phyloP scores from a whole-genome alignment of 2,797 vertebrate genomes.

The Pseudochaenichthys georgianus region DNA sequence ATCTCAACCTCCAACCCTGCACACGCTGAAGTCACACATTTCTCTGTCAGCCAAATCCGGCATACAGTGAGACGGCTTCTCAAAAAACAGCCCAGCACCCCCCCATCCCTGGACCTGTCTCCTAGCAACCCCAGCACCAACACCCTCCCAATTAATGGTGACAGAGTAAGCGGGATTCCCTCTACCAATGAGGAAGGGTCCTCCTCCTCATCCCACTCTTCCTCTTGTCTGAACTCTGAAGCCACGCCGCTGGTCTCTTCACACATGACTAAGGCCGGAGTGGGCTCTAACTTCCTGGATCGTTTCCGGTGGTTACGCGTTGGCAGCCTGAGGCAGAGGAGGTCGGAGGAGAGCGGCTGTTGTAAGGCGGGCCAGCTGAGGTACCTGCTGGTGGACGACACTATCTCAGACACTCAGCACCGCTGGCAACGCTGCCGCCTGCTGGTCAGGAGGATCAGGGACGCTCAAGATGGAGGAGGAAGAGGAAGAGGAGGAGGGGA shows the following conservation, averaged over 20 bases:
- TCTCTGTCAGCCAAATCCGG: slow-evolving; percentile 88
- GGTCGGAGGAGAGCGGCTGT: slow-evolving; percentile 84
- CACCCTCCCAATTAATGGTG: slow-evolving; percentile 49
- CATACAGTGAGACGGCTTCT: slow-evolving; percentile 88
- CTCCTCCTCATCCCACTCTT: slow-evolving; percentile 62
- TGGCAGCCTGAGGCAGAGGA: slow-evolving; percentile 79
- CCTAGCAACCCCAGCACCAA: slow-evolving; percentile 56
- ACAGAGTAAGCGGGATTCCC: slow-evolving; percentile 72
- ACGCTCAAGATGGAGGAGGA: slow-evolving; percentile 57
- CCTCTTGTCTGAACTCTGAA: slow-evolving; percentile 60
- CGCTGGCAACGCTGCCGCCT: slow-evolving; percentile 94
- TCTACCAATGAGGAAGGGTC: slow-evolving; percentile 56
- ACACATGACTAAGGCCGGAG: slow-evolving; percentile 28
- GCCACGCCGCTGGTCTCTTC: slow-evolving; percentile 40
- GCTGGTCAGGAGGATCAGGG: slow-evolving; percentile 87
- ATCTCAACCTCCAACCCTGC: slow-evolving; percentile 55
- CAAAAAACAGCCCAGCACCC: slow-evolving; percentile 82
- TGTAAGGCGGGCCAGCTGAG: slow-evolving; percentile 91
- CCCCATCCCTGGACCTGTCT: slow-evolving; percentile 75
- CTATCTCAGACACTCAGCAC: slow-evolving; percentile 90
- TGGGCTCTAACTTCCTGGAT: slow-evolving; percentile 60
- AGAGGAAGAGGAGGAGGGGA: slow-evolving; percentile 66
- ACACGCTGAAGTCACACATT: slow-evolving; percentile 81
- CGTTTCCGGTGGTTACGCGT: slow-evolving; percentile 77
- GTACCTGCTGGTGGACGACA: slow-evolving; percentile 94